Conservation (phyloP, 2,888 invertebrate species). For the Palloptera scutellata region DNA sequence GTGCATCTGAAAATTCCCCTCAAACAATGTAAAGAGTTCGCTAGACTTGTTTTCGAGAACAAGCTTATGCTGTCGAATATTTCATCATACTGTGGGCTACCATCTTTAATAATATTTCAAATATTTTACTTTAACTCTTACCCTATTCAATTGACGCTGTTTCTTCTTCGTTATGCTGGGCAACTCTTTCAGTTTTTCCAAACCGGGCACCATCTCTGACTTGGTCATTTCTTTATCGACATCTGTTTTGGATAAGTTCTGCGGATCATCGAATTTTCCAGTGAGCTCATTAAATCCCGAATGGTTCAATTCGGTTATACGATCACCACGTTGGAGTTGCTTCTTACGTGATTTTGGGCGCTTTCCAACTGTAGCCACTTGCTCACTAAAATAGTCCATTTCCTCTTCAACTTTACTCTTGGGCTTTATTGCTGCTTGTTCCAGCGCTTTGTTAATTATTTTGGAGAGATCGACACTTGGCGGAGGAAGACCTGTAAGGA, state of each 20-base stretch:
- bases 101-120: background rate
- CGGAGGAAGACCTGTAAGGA: slow-evolving; percentile 45
- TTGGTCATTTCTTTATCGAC: slow-evolving; percentile 46
- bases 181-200: slow-evolving; percentile 67
- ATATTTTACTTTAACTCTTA: slow-evolving; percentile 40
- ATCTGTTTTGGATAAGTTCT: slow-evolving; percentile 39
- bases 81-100: slow-evolving; percentile 52
- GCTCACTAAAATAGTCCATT: slow-evolving; percentile 42
- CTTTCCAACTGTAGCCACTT: slow-evolving; percentile 45
- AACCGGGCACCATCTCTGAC: slow-evolving; percentile 61
- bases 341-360: slow-evolving; percentile 34
- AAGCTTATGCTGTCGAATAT: slow-evolving; percentile 63
- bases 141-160: slow-evolving; percentile 63
- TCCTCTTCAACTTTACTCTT: slow-evolving; percentile 40
- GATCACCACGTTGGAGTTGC: slow-evolving; percentile 28
- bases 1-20: slow-evolving; percentile 39
- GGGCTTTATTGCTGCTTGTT: slow-evolving; percentile 26
- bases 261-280: slow-evolving; percentile 41
- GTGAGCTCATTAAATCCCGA: slow-evolving; percentile 43
- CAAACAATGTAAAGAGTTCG: slow-evolving; percentile 46
- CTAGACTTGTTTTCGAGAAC: slow-evolving; percentile 39
- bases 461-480: slow-evolving; percentile 44
- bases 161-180: slow-evolving; percentile 64
- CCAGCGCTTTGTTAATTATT: slow-evolving; percentile 43
- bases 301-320: slow-evolving; percentile 40